These are phyloP conservation scores for Erythrocercus mccallii DNA, from an alignment of 2,113 vertebrate species.

Conservation along the genomic window DNA sequence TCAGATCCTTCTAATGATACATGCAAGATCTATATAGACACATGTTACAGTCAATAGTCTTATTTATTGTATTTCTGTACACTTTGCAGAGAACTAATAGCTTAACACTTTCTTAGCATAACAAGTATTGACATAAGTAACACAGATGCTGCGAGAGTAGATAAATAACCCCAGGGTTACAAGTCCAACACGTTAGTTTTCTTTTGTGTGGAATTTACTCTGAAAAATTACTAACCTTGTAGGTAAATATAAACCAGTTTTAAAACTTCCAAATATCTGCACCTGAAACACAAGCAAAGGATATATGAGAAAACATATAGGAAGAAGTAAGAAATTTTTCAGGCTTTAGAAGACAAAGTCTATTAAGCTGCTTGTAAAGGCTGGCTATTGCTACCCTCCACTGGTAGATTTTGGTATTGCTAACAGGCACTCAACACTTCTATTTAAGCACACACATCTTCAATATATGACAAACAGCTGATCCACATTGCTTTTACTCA, in stretches of 20 bases:
- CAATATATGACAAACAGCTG: neutral
- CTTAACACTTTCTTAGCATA: neutral
- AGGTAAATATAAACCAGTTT: slow-evolving; percentile 92
- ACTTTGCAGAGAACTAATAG: neutral
- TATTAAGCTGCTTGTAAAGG: neutral
- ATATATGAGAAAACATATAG: neutral
- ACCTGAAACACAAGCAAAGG: slow-evolving; percentile 77
- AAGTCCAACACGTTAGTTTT: neutral
- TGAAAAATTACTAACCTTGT: slow-evolving; percentile 83
- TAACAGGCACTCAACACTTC: neutral
- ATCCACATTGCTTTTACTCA: neutral
- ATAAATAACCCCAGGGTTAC: neutral
- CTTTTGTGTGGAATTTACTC: neutral
- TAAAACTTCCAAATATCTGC: slow-evolving; percentile 96
- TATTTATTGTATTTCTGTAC: neutral
- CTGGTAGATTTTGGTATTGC: slow-evolving; percentile 42
- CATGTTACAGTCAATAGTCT: neutral
- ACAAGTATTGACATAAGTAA: neutral
- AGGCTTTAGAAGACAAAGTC: neutral
- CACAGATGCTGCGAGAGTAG: neutral
- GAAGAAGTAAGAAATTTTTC: neutral
- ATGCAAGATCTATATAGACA: neutral
- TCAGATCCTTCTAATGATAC: neutral
- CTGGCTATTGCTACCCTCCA: slow-evolving; percentile 59
- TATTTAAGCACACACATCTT: neutral